Evolutionary conservation across 2,888 invertebrate species (phyloP), one percentile per base, ranked within the genome.

Genomic region (Idaea straminata): DNA sequence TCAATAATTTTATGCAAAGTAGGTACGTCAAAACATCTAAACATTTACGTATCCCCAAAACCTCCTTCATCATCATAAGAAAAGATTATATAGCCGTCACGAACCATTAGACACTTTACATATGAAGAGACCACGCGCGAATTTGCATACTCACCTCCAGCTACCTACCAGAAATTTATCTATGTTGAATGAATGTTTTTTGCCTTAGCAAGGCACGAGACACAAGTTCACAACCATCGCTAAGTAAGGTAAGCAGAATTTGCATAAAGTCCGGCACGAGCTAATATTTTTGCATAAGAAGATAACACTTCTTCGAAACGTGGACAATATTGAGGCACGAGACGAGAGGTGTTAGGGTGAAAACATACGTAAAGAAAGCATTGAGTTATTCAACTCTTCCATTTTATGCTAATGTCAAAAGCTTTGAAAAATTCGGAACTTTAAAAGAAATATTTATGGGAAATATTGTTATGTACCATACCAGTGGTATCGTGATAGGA

Each of bases 251-350:
- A 80, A 77, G 79, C 74, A 66, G 69, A 77, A 91, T 92, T 92
- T 89, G 86, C 92, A 92, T 92, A 89, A 83, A 86, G 89, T 89
- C 88, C 85, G 82, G 86, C 92, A 89, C 92, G 91, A 88, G 91
- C 88, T 85, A 85, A 90, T 87, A 88, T 88, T 91, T 87, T 91
- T 90, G 89, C 89, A 91, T 91, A 91, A 87, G 84, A 83, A 87
- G 89, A 90, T 89, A 89, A 85, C 84, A 79, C 80, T 88, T 86
- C 86, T 84, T 82, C 80, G 87, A 85, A 89, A 77, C 81, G 81
- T 80, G 83, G 75, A 77, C 77, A 82, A 80, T 80, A 81, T 82
- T 83, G 77, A 76, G 74, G 75, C 75, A 77, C 74, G 70, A 74
- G 75, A 73, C 77, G 73, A 68, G 73, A 79, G 77, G 80, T 78